phyloP scores from a whole-genome alignment of 2,113 vertebrate genomes.

The Petrocephalus microphthalmus region DNA sequence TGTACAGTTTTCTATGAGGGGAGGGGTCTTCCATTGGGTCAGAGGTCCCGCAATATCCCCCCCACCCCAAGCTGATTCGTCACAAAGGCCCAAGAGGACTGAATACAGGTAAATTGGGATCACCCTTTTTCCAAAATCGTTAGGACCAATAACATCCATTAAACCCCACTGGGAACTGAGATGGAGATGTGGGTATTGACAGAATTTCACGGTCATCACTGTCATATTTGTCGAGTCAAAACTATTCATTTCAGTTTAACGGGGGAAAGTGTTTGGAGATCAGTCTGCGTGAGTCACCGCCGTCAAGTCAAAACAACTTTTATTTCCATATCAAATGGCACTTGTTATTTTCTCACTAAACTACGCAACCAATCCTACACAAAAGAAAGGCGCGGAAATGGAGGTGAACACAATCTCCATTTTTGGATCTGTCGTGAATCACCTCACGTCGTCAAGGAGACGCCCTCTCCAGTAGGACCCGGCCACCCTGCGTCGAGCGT shows the following conservation, averaged over 20 bases:
- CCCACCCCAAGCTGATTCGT: not conserved
- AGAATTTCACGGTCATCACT: not conserved
- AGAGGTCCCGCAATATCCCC: not conserved
- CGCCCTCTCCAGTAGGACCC: not conserved
- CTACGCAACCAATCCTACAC: not conserved
- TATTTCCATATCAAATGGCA: conserved; percentile 7
- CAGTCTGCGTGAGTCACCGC: not conserved
- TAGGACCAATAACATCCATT: not conserved
- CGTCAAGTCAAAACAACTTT: not conserved
- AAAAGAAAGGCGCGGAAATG: not conserved
- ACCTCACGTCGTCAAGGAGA: not conserved
- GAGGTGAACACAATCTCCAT: not conserved
- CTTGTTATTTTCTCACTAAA: not conserved
- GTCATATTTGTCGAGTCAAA: not conserved
- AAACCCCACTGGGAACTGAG: not conserved
- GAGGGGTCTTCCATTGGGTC: not conserved
- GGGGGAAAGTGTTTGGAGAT: not conserved
- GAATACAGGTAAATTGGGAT: not conserved
- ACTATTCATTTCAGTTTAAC: not conserved
- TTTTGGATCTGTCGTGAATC: not conserved
- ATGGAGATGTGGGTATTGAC: not conserved
- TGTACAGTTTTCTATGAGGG: not conserved
- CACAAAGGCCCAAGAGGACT: not conserved
- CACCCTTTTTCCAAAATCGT: not conserved
- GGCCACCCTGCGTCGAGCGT: not conserved